A percentile compares a stretch with the other conserved stretches of the same genome.
Conservation (phyloP, 2,888 invertebrate species). For the Gryllus longicercus region DNA sequence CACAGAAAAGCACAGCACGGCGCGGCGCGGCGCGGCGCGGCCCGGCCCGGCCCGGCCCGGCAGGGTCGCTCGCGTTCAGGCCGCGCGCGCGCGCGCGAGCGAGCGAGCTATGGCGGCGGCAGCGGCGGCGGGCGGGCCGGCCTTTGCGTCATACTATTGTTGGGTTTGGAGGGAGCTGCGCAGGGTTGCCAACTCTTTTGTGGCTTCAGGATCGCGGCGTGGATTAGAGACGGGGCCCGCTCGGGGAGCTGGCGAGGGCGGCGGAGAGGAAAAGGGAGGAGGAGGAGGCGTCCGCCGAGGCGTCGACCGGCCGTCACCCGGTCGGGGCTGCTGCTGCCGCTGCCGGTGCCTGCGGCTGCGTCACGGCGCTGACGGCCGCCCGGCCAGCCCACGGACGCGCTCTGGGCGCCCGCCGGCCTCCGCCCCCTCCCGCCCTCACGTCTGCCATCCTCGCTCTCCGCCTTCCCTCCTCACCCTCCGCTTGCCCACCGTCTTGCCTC, state of each 20-base stretch:
- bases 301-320: conserved; percentile 17
- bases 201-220: background rate
- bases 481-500: too few species aligned
- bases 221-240: background rate
- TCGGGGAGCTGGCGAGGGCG: background rate
- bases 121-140: background rate
- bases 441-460: too few species aligned
- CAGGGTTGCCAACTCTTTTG: conserved; percentile 11
- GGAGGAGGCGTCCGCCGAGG: background rate
- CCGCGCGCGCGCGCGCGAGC: background rate
- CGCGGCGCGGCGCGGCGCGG: too few species aligned
- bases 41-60: background rate
- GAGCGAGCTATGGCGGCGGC: background rate
- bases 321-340: background rate
- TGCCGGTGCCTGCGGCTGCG: background rate
- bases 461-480: too few species aligned
- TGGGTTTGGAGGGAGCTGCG: conserved; percentile 6
- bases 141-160: conserved; percentile 17
- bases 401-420: too few species aligned
- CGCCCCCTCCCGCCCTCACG: too few species aligned
- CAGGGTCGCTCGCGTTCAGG: background rate
- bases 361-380: background rate
- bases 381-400: too few species aligned
- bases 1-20: too few species aligned
- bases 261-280: too few species aligned